Percentiles rank a stretch among this genome's conserved stretches.
Evolutionary conservation across 37 sponge, comb jelly and placozoan species (phyloP).

Genomic region (Haliclona indistincta): DNA sequence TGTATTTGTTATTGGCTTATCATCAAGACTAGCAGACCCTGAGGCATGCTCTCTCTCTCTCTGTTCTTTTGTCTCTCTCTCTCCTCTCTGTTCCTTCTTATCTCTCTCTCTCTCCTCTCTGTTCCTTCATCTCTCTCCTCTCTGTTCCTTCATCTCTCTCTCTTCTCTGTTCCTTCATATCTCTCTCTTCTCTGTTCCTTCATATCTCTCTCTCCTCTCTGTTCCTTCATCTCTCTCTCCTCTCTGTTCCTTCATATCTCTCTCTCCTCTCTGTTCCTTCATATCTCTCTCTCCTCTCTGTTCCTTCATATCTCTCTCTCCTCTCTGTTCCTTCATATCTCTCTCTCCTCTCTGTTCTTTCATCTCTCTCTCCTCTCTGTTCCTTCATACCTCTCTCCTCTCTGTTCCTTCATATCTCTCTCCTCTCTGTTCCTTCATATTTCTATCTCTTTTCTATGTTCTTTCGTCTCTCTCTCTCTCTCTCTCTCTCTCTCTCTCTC

Average conservation of each 20-base stretch:
- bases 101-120: neutral
- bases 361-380: neutral
- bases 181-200: neutral
- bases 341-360: too few species aligned
- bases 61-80: neutral
- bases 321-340: too few species aligned
- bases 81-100: too few species aligned
- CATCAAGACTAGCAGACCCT: conserved; percentile 86
- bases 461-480: conserved; percentile 16
- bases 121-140: neutral
- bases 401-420: neutral
- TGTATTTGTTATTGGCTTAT: conserved; percentile 94
- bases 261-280: neutral
- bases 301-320: neutral
- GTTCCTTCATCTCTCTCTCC: conserved; percentile 12
- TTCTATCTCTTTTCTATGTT: neutral
- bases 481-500: conserved; percentile 4
- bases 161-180: conserved; percentile 13
- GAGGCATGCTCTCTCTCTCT: conserved; percentile 45
- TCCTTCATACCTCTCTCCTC: neutral
- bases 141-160: neutral
- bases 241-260: neutral
- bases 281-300: neutral
- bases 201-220: conserved; percentile 18
- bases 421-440: conserved; percentile 2